These are phyloP conservation scores for Hanleya hanleyi DNA, from an alignment of 2,888 invertebrate species.

Conservation along the genomic window DNA sequence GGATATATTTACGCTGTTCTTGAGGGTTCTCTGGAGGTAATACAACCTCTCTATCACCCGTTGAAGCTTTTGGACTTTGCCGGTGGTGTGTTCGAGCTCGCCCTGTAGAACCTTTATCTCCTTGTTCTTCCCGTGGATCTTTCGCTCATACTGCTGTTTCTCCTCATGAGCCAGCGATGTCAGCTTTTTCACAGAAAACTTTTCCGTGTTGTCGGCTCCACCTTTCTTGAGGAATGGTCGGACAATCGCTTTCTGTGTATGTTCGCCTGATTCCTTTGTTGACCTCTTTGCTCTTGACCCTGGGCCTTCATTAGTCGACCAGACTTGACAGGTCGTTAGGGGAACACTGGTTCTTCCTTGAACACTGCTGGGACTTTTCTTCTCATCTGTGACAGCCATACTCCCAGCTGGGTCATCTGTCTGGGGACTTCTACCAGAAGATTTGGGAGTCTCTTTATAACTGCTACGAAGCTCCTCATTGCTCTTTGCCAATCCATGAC, in stretches of 20 bases:
- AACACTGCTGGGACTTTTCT: no score
- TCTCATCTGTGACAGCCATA: no score
- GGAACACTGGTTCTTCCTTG: neutral
- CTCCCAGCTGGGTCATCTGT: no score
- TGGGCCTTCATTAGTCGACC: no score
- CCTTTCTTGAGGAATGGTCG: neutral
- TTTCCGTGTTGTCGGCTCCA: neutral
- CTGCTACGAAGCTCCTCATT: no score
- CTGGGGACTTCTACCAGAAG: no score
- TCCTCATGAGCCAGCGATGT: constrained; percentile 3
- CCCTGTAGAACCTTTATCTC: constrained; percentile 47
- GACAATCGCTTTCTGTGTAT: neutral
- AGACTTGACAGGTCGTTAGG: neutral
- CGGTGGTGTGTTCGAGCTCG: constrained; percentile 44
- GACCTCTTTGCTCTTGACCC: no score
- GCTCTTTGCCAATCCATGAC: no score
- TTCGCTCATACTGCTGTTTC: constrained; percentile 40
- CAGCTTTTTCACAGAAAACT: neutral
- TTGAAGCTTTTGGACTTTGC: constrained; percentile 47
- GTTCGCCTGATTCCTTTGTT: neutral
- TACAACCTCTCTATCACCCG: constrained; percentile 50
- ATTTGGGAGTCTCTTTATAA: no score
- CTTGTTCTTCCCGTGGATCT: constrained; percentile 34
- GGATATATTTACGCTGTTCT: no score
- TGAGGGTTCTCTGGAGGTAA: constrained; percentile 51